Percentiles rank a stretch among this genome's conserved stretches.
phyloP scores from a whole-genome alignment of 1,140 invertebrate species.

The Zaprionus nigranus region DNA sequence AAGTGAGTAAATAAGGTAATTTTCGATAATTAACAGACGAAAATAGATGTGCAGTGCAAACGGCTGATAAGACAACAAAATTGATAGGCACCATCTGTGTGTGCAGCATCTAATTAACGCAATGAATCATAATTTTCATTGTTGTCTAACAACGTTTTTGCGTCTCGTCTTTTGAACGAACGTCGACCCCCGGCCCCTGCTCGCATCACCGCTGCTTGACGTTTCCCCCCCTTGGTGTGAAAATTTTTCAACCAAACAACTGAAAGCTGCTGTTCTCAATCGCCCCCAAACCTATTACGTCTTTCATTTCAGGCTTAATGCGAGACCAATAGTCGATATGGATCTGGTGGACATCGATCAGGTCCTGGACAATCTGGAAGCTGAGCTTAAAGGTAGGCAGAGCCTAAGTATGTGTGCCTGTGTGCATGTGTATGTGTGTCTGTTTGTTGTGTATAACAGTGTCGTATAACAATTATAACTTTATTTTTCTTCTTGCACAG shows the following conservation, averaged over 20 bases:
- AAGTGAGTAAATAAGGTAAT: constrained; percentile 47
- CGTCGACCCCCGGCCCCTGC: constrained; percentile 24
- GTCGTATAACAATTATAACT: not conserved
- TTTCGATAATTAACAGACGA: constrained; percentile 20
- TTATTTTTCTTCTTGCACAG: constrained; percentile 38
- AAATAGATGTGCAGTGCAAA: constrained; percentile 17
- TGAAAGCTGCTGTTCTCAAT: constrained; percentile 18
- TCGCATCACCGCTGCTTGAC: not conserved
- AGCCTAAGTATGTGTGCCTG: not conserved
- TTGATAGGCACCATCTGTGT: not conserved
- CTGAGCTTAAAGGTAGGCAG: constrained; percentile 45
- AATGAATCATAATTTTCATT: constrained; percentile 46
- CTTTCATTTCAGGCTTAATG: constrained; percentile 45
- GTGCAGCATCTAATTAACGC: not conserved
- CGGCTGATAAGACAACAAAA: constrained; percentile 41
- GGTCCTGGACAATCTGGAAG: constrained; percentile 94
- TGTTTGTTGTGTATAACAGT: constrained; percentile 1
- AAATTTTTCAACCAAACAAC: constrained; percentile 40
- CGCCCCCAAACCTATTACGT: constrained; percentile 18
- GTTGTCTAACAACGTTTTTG: constrained; percentile 43
- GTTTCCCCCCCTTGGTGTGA: constrained; percentile 16
- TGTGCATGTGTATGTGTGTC: not conserved
- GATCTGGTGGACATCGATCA: constrained; percentile 92
- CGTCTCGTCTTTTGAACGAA: constrained; percentile 22
- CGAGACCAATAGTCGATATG: constrained; percentile 59